Evolutionary conservation across 2,797 vertebrate species (phyloP).

Genomic region (Lates japonicus): DNA sequence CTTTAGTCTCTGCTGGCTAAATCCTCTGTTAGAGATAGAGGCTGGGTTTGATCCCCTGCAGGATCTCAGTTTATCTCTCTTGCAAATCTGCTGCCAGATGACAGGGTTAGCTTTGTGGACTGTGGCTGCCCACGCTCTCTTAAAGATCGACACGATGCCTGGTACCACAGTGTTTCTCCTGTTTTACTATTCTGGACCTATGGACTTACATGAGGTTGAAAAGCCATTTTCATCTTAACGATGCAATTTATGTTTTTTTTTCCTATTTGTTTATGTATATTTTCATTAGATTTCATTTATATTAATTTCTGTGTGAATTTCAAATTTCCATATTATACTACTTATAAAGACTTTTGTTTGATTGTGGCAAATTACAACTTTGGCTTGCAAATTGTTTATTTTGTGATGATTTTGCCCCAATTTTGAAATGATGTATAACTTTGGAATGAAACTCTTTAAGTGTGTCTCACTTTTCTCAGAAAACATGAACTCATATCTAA

Average conservation of each 20-base stretch:
- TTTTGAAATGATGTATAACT: conserved; percentile 3
- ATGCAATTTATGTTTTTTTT: not conserved
- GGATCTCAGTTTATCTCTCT: conserved; percentile 87
- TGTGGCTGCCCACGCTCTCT: conserved; percentile 79
- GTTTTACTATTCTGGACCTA: conserved; percentile 35
- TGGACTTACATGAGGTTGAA: conserved; percentile 12
- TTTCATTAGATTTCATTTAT: not conserved
- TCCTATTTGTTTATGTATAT: not conserved
- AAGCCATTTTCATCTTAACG: not conserved
- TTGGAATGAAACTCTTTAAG: not conserved
- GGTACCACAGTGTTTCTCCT: conserved; percentile 60
- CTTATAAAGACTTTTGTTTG: not conserved
- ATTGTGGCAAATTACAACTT: not conserved
- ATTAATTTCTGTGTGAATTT: not conserved
- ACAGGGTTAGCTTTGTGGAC: conserved; percentile 83
- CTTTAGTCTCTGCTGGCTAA: conserved; percentile 84
- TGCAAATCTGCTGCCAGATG: conserved; percentile 87
- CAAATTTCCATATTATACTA: not conserved
- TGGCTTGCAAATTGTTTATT: not conserved
- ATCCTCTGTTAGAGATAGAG: conserved; percentile 85
- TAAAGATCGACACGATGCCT: conserved; percentile 69
- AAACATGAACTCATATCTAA: conserved; percentile 1
- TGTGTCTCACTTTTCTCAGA: not conserved
- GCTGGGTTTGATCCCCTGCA: conserved; percentile 83
- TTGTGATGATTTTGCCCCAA: not conserved